phyloP scores from a whole-genome alignment of 1,140 invertebrate species.

The Camponotus floridanus region DNA sequence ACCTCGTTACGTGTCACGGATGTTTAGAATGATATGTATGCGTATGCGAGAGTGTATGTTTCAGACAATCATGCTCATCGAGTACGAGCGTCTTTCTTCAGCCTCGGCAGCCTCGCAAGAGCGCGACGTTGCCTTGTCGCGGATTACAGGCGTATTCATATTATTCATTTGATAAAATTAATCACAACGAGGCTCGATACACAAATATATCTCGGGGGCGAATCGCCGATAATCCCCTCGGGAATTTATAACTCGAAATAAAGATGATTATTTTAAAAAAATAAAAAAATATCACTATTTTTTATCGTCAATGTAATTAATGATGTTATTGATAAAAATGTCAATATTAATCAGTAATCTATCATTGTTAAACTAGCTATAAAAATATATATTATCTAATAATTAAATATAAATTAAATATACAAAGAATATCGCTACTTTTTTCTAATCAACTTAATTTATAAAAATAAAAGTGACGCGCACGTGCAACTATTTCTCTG shows the following conservation, averaged over 20 bases:
- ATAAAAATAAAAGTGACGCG: background rate
- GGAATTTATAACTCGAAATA: background rate
- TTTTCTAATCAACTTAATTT: background rate
- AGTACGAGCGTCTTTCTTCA: constrained; percentile 56
- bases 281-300: background rate
- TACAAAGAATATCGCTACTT: background rate
- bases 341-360: background rate
- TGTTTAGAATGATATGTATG: constrained; percentile 73
- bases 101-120: constrained; percentile 68
- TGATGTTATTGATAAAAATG: background rate
- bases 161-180: constrained; percentile 28
- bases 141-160: constrained; percentile 45
- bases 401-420: background rate
- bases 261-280: background rate
- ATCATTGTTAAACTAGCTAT: background rate
- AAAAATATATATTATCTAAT: background rate
- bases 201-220: background rate
- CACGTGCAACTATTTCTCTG: background rate
- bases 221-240: background rate
- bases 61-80: constrained; percentile 72
- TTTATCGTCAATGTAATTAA: background rate
- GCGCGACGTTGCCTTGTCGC: constrained; percentile 65
- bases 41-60: constrained; percentile 55
- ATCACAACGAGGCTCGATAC: background rate
- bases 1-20: constrained; percentile 77